Conservation (phyloP, 92 coral and sea anemone genomes). For the Hydrozoanthus gracilis region DNA sequence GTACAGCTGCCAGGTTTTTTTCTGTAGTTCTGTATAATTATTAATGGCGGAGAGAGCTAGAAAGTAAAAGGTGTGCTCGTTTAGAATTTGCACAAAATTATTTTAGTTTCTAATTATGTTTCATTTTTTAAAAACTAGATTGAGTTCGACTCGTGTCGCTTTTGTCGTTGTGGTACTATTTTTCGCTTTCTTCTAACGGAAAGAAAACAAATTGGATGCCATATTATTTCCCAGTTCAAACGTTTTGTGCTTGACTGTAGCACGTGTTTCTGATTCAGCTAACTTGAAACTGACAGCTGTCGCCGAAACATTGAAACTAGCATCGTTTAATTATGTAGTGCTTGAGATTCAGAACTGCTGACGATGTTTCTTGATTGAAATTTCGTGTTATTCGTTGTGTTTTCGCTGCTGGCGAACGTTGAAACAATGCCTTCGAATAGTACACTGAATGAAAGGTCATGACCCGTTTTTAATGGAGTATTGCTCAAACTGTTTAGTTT, state of each 20-base stretch:
- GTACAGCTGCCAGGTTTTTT: not conserved
- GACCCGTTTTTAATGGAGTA: not conserved
- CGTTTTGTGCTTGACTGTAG: not conserved
- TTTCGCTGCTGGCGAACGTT: not conserved
- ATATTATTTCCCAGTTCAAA: not conserved
- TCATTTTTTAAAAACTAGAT: not conserved
- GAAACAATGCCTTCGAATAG: not conserved
- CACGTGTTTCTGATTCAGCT: conserved; percentile 3
- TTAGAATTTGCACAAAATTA: not conserved
- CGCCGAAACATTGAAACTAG: not conserved
- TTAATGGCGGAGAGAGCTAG: not conserved
- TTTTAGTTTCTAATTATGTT: not conserved
- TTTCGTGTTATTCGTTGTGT: not conserved
- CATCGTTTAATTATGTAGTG: not conserved
- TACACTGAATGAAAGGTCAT: conserved; percentile 23
- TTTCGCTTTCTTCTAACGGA: too few relatives aligned
- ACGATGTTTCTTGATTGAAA: not conserved
- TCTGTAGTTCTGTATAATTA: not conserved
- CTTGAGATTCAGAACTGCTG: not conserved
- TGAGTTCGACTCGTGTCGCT: too few relatives aligned
- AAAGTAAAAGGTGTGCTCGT: not conserved
- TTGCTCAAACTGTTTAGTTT: not conserved
- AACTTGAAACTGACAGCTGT: not conserved
- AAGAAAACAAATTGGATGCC: not conserved
- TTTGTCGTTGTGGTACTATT: too few relatives aligned